A percentile compares a stretch with the other conserved stretches of the same genome.
phyloP scores from a whole-genome alignment of 1,140 invertebrate species.

The Drosophila gunungcola region DNA sequence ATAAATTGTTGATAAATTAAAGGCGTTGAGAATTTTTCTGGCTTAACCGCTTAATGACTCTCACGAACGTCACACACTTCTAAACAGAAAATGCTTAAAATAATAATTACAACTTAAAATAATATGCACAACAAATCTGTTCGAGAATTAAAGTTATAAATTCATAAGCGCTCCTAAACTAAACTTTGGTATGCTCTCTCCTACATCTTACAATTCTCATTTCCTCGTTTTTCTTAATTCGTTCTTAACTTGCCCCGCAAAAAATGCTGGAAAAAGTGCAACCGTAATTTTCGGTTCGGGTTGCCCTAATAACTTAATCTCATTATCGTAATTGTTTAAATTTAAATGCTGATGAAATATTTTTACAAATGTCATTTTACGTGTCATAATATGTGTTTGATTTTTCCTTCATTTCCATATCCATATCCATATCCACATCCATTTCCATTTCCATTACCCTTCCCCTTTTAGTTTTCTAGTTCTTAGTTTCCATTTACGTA shows the following conservation, averaged over 20 bases:
- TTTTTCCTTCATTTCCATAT: constrained; percentile 42
- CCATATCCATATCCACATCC: constrained; percentile 12
- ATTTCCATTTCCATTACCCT: constrained; percentile 12
- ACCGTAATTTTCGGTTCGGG: constrained; percentile 6
- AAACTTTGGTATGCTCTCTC: constrained; percentile 76
- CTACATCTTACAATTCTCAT: constrained; percentile 21
- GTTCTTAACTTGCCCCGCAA: constrained; percentile 24
- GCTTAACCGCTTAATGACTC: constrained; percentile 55
- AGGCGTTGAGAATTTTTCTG: constrained; percentile 42
- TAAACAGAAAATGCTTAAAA: constrained; percentile 28
- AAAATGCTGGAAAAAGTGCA: constrained; percentile 33
- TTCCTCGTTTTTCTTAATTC: constrained; percentile 2
- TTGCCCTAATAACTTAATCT: constrained; percentile 71
- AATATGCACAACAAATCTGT: constrained; percentile 68
- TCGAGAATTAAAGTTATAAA: constrained; percentile 58
- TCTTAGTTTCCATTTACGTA: constrained; percentile 38
- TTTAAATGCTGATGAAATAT: constrained; percentile 82
- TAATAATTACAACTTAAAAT: constrained; percentile 68
- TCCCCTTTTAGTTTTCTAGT: constrained; percentile 27
- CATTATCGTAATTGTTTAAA: constrained; percentile 69
- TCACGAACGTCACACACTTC: constrained; percentile 28
- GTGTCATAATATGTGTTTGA: constrained; percentile 73
- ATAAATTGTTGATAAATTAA: constrained; percentile 49
- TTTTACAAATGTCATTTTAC: constrained; percentile 82
- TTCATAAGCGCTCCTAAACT: constrained; percentile 71